Base-by-base conservation (phyloP, 2,797 vertebrate species). In the Neosilurus hyrtlii region DNA sequence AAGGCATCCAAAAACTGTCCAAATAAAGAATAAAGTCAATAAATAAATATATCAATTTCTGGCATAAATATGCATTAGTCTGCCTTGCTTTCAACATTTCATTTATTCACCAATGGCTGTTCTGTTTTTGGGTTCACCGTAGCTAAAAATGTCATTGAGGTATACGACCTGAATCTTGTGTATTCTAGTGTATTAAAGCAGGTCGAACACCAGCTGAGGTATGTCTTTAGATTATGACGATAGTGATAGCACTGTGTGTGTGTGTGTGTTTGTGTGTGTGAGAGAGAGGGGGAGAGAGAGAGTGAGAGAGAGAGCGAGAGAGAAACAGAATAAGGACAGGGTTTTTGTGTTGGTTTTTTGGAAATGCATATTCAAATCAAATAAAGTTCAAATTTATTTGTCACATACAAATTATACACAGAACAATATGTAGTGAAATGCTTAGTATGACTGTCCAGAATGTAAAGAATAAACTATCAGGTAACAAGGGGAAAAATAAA, bases 131-230 rank as follows among this genome's bases (percentile, higher is more conserved):
- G n/a, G 72, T 37, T 52, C 61, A 82, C 49, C 62, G 56, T 20
- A 75, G 74, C 71, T 77, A 77, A 77, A 82, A 82, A 77, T 43
- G 54, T 56, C 54, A 26, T 52, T 52, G 20, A 24, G 10, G 9
- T 43, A 8, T 22, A 74, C 68, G 22, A 75, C 61, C 65, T 81
- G 71, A 80, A 75, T 52, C n/a, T 26, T 9, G n/a, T 24, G 24
- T 37, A 66, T 63, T 61, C 43, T 52, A n/a, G 65, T 22, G 51
- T 61, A 18, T 84, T 66, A 43, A 49, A 85, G 54, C 66, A 52
- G 35, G 76, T 77, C 51, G 52, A 67, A 78, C 51, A 12, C 43
- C 43, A 74, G 12, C 52, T 9, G 49, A 26, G 30, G 57, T 75
- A 12, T 71, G 10, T 9, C 16, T 59, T 56, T 4, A 79, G 57